phyloP scores from a whole-genome alignment of 2,888 invertebrate species.

The Microctonus hyperodae region DNA sequence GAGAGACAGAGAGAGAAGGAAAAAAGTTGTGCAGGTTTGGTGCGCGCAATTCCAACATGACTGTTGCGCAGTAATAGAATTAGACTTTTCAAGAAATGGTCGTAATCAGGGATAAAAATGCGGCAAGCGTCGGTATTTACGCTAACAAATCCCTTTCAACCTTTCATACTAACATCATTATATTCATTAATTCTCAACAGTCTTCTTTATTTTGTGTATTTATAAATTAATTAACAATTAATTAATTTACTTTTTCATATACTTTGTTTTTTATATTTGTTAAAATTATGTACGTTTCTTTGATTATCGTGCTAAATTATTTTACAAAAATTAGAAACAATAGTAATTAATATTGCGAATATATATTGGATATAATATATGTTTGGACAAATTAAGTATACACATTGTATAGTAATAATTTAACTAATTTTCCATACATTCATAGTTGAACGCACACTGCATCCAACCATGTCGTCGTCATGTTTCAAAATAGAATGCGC shows the following conservation, averaged over 20 bases:
- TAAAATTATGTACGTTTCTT: no score
- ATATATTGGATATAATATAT: no score
- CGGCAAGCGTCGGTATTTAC: slow-evolving; percentile 57
- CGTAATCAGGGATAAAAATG: slow-evolving; percentile 60
- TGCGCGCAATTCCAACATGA: slow-evolving; percentile 24
- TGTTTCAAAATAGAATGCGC: slow-evolving; percentile 60
- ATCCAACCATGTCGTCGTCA: slow-evolving; percentile 36
- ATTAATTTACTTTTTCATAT: no score
- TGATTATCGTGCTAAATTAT: no score
- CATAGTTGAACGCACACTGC: slow-evolving; percentile 9
- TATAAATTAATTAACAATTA: no score
- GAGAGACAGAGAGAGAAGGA: slow-evolving; percentile 6
- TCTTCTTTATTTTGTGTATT: not conserved
- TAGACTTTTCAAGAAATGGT: slow-evolving; percentile 52
- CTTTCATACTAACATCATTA: slow-evolving; percentile 23
- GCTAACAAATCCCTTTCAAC: slow-evolving; percentile 60
- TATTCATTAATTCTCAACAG: no score
- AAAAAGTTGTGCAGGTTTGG: slow-evolving; percentile 12
- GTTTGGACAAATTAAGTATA: not conserved
- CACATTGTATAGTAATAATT: slow-evolving; percentile 18
- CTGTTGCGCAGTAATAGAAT: slow-evolving; percentile 48
- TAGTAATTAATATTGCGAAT: not conserved
- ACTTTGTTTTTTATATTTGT: no score
- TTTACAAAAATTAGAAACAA: not conserved
- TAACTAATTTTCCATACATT: slow-evolving; percentile 15